Evolutionary conservation across 1,140 invertebrate species (phyloP).

Genomic region (Nephotettix cincticeps): DNA sequence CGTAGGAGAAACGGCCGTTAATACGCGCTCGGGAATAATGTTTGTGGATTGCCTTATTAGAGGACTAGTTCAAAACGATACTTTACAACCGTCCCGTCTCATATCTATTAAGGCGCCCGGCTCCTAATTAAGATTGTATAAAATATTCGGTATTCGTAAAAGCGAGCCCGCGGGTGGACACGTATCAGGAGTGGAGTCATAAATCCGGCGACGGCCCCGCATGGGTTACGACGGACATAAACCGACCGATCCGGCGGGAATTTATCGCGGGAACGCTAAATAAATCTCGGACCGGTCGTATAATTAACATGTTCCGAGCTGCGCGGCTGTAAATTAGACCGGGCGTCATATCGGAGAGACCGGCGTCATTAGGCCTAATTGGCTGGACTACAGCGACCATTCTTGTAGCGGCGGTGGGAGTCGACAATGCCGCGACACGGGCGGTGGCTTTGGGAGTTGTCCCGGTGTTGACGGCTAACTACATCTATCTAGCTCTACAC

Average conservation of each 20-base stretch:
- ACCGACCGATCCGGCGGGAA: not conserved
- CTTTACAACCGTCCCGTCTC: slow-evolving; percentile 7
- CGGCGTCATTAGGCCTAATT: too few species aligned
- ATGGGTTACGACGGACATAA: not conserved
- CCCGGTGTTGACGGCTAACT: too few species aligned
- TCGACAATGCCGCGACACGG: too few species aligned
- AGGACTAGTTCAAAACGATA: slow-evolving; percentile 2
- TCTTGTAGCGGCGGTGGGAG: too few species aligned
- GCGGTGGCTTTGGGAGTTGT: too few species aligned
- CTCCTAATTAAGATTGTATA: slow-evolving; percentile 21
- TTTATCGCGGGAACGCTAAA: slow-evolving; percentile 12
- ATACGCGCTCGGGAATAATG: not conserved
- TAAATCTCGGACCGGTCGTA: slow-evolving; percentile 10
- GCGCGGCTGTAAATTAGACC: slow-evolving; percentile 1
- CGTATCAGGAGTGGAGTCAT: not conserved
- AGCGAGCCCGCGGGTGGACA: not conserved
- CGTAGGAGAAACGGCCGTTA: not conserved
- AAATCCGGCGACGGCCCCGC: not conserved
- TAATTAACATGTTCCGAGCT: slow-evolving; percentile 9
- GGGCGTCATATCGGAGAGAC: not conserved
- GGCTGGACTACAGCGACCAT: too few species aligned
- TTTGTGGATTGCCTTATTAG: slow-evolving; percentile 1
- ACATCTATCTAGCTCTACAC: too few species aligned
- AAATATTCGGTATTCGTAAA: not conserved
- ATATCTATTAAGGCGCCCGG: slow-evolving; percentile 15